phyloP scores from a whole-genome alignment of 2,888 invertebrate genomes.

The Limnephilus marmoratus region DNA sequence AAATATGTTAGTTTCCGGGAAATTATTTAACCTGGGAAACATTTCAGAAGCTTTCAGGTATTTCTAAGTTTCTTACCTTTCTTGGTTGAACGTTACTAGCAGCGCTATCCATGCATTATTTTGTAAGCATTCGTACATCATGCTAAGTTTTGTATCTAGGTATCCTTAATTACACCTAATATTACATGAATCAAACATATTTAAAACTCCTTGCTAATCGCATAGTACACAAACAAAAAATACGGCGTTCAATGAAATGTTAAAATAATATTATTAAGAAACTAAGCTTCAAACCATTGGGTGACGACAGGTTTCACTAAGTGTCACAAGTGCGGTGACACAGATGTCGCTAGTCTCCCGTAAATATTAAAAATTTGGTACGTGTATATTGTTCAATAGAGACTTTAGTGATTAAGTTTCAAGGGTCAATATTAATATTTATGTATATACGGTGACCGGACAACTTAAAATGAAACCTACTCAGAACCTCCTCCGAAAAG shows the following conservation, averaged over 20 bases:
- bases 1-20: too few relatives aligned
- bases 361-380: background rate
- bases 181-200: background rate
- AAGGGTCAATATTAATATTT: background rate
- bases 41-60: too few relatives aligned
- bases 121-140: background rate
- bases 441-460: too few relatives aligned
- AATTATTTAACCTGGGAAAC: too few relatives aligned
- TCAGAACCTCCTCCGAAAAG: too few relatives aligned
- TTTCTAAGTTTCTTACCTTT: background rate
- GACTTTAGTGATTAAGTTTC: background rate
- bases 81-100: background rate
- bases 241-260: too few relatives aligned
- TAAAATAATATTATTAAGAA: too few relatives aligned
- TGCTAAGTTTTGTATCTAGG: too few relatives aligned
- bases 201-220: background rate
- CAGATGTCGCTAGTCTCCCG: background rate
- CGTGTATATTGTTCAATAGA: background rate
- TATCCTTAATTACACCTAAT: too few relatives aligned
- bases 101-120: background rate
- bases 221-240: too few relatives aligned
- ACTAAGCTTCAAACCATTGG: background rate
- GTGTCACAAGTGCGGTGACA: background rate
- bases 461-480: too few relatives aligned
- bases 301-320: background rate